Base-by-base conservation (phyloP, 2,797 vertebrate species). In the Lindbergichthys nudifrons region DNA sequence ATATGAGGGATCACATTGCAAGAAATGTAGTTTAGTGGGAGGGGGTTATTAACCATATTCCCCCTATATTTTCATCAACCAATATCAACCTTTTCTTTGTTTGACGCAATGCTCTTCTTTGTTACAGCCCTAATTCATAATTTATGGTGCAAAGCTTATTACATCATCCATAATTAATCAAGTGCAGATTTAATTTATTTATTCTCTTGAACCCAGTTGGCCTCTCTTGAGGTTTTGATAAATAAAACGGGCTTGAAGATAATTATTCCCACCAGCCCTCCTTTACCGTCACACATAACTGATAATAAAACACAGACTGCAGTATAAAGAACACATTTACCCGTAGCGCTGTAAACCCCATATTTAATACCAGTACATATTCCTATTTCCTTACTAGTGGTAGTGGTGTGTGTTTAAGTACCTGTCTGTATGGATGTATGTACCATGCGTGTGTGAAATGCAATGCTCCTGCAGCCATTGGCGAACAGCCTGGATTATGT, bases 401-500 rank as follows among this genome's bases (percentile, higher is more conserved):
- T 64, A 30, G 32, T 16, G 45, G 30, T 66, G 48, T 47, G 6
- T 54, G 18, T 30, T 41, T 12, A 13, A 32, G 43, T 53, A 10
- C 57, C 23, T 56, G 41, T 56, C 6, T 70, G 15, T 46, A 1
- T 59, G 57, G 59, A 30, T 47, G 18, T 47, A 23, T 48, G 32
- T 13, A 51, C n/a, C 6, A 16, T 45, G 67, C 4, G 14, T 50
- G 65, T 53, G 67, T 69, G 61, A 60, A 54, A 48, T 19, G 19
- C 50, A 65, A 59, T 21, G 32, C 63, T 68, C 52, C 62, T 41
- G 42, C 43, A 81, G 62, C 53, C 73, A 51, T 18, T 21, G 53
- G 58, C 0, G 11, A 70, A 58, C 39, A 36, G 63, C 54, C 76
- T 60, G 60, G 80, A 51, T 62, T 30, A 58, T 69, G 88, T 92